These are phyloP conservation scores for Solenodon paradoxus DNA, from an alignment of 2,113 vertebrate genomes.

Conservation along the genomic window DNA sequence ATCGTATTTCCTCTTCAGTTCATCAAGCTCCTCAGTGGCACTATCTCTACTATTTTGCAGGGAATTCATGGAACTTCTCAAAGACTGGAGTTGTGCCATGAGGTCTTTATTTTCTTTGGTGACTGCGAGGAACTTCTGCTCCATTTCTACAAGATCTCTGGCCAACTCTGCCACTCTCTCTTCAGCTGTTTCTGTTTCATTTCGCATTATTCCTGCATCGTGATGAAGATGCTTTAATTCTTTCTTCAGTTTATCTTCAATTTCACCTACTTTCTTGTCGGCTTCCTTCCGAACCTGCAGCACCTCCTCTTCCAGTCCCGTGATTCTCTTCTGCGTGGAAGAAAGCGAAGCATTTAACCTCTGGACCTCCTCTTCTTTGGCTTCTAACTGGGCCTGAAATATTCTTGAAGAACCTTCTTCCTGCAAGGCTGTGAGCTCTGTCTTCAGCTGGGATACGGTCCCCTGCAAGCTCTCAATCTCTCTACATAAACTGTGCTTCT, in stretches of 20 bases:
- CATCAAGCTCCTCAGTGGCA: conserved; percentile 81
- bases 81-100: conserved; percentile 89
- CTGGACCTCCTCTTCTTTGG: conserved; percentile 78
- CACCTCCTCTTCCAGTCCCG: conserved; percentile 81
- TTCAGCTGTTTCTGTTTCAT: conserved; percentile 94
- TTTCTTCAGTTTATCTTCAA: conserved; percentile 83
- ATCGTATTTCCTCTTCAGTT: conserved; percentile 75
- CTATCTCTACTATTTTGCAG: conserved; percentile 92
- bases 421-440: conserved; percentile 67
- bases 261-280: conserved; percentile 73
- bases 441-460: conserved; percentile 60
- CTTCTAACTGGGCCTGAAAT: conserved; percentile 82
- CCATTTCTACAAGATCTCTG: conserved; percentile 90
- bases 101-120: conserved; percentile 87
- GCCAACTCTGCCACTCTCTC: conserved; percentile 97
- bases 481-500: conserved; percentile 73
- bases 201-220: conserved; percentile 93
- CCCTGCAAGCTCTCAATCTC: conserved; percentile 75
- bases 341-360: conserved; percentile 85
- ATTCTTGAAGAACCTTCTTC: conserved; percentile 56
- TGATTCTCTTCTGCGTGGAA: conserved; percentile 78
- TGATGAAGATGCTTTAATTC: conserved; percentile 91
- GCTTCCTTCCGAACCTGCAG: conserved; percentile 74
- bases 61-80: conserved; percentile 93
- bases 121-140: conserved; percentile 89